A percentile compares a stretch with the other conserved stretches of the same genome.
Evolutionary conservation across 2,113 vertebrate genomes (phyloP).

Genomic region (Xenopus tropicalis): DNA sequence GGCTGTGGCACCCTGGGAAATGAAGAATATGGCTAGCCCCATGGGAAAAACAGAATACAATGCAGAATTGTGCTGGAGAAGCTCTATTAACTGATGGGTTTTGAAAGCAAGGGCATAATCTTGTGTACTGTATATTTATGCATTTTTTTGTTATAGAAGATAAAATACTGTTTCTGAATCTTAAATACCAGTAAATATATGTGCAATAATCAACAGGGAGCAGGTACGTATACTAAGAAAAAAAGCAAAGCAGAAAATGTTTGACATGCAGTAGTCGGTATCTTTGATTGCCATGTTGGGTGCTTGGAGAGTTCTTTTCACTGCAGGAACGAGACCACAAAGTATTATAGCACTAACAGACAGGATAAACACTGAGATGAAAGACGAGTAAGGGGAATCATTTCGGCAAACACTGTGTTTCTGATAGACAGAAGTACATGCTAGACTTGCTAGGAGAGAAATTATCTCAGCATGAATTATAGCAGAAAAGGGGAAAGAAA

Average conservation of each 20-base stretch:
- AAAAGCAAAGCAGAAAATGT: neutral
- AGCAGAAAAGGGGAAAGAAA: neutral
- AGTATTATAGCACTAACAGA: neutral
- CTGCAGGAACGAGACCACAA: neutral
- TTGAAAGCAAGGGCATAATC: too few relatives aligned
- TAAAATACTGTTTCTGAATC: too few relatives aligned
- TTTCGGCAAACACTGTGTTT: constrained; percentile 22
- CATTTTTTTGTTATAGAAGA: too few relatives aligned
- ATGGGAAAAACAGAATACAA: too few relatives aligned
- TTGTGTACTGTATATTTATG: too few relatives aligned
- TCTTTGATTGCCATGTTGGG: constrained; percentile 13
- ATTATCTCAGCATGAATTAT: constrained; percentile 26
- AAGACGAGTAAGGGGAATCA: constrained; percentile 23
- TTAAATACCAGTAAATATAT: too few relatives aligned
- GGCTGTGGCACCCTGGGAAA: too few relatives aligned
- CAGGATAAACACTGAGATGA: constrained; percentile 32
- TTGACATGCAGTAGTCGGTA: neutral
- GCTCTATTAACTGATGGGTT: too few relatives aligned
- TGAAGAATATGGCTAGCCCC: too few relatives aligned
- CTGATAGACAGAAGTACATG: constrained; percentile 3
- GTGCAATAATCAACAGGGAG: neutral
- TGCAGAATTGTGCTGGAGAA: too few relatives aligned
- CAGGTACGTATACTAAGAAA: neutral
- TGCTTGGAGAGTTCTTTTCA: constrained; percentile 4
- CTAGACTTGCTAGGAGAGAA: neutral